Evolutionary conservation across 2,888 invertebrate species (phyloP).

Genomic region (Athalia cordata): DNA sequence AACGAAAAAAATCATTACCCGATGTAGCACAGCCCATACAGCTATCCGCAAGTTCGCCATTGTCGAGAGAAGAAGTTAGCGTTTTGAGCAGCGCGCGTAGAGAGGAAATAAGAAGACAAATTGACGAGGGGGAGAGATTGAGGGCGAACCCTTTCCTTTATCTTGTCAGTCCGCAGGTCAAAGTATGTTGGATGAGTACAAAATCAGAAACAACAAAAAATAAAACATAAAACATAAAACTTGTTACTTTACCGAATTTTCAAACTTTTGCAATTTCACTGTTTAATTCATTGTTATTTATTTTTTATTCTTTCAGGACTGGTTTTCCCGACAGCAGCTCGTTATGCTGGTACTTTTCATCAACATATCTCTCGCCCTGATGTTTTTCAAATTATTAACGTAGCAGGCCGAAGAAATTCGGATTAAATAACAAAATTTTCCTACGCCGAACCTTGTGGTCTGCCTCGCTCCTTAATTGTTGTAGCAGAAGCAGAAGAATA

Average conservation of each 20-base stretch:
- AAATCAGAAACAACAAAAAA: neutral
- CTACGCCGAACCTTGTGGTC: neutral
- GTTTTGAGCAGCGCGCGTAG: conserved; percentile 94
- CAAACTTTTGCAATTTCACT: conserved; percentile 18
- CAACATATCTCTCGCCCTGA: conserved; percentile 94
- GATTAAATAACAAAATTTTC: neutral
- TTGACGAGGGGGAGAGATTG: conserved; percentile 93
- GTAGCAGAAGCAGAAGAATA: neutral
- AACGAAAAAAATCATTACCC: conserved; percentile 97
- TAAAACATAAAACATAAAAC: conserved; percentile 21
- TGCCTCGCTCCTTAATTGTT: conserved; percentile 7
- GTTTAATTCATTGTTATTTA: conserved; percentile 19
- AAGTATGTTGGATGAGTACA: conserved; percentile 79
- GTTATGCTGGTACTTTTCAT: conserved; percentile 94
- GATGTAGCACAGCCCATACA: conserved; percentile 87
- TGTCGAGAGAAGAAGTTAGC: conserved; percentile 97
- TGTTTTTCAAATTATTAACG: conserved; percentile 97
- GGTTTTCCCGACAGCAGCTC: conserved; percentile 96
- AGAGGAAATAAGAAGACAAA: conserved; percentile 93
- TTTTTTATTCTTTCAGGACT: conserved; percentile 83
- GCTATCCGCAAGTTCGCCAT: conserved; percentile 86
- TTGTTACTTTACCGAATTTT: conserved; percentile 31
- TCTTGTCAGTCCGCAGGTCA: conserved; percentile 97
- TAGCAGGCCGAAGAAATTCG: conserved; percentile 80
- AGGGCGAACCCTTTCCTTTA: conserved; percentile 96